Evolutionary conservation across 2,888 invertebrate species (phyloP).

Genomic region (Trilocha varians): DNA sequence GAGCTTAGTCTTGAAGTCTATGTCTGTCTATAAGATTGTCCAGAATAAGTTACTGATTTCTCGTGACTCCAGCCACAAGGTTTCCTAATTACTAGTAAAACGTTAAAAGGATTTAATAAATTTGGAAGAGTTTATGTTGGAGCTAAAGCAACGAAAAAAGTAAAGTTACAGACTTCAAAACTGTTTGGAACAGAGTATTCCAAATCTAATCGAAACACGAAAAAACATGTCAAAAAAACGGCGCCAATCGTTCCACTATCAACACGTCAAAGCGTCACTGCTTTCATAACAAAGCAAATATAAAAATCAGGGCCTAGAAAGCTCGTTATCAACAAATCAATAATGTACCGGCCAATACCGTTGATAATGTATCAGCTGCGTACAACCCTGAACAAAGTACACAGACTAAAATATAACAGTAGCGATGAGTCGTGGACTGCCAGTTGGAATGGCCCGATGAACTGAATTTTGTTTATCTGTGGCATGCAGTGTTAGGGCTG

Average conservation of each 20-base stretch:
- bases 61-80: too few species aligned
- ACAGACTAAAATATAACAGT: conserved; percentile 35
- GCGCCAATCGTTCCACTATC: too few species aligned
- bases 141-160: too few species aligned
- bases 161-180: too few species aligned
- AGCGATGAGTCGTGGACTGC: conserved; percentile 22
- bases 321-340: conserved; percentile 59
- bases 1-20: too few species aligned
- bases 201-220: background rate
- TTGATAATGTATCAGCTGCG: conserved; percentile 41
- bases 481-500: conserved; percentile 29
- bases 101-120: too few species aligned
- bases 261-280: background rate
- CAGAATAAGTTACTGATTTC: too few species aligned
- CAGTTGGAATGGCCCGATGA: conserved; percentile 8
- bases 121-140: too few species aligned
- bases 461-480: conserved; percentile 29
- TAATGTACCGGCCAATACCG: conserved; percentile 54
- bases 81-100: too few species aligned
- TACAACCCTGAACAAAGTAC: conserved; percentile 38
- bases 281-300: conserved; percentile 6
- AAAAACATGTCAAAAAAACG: background rate
- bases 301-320: conserved; percentile 58
- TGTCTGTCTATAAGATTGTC: too few species aligned
- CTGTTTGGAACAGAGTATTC: background rate